phyloP scores from a whole-genome alignment of 1,140 invertebrate species.

The Gerris buenoi region DNA sequence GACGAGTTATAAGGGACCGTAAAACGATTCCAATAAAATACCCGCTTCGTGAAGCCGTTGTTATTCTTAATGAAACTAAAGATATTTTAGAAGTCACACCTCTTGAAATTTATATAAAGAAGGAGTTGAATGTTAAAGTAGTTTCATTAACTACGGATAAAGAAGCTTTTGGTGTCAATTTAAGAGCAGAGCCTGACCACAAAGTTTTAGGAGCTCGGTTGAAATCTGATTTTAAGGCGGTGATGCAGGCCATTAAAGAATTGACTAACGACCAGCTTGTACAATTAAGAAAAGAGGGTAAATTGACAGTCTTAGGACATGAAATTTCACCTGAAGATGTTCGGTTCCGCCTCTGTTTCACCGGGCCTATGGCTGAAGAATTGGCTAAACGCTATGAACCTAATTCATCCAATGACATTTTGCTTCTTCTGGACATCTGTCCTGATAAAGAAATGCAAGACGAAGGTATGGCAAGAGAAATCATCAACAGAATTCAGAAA shows the following conservation, averaged over 20 bases:
- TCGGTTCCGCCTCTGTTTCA: constrained; percentile 60
- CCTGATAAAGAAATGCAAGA: constrained; percentile 78
- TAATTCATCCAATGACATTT: constrained; percentile 70
- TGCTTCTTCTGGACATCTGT: constrained; percentile 60
- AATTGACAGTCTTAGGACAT: constrained; percentile 57
- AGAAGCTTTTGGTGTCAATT: constrained; percentile 77
- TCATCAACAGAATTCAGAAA: constrained; percentile 94
- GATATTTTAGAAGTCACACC: constrained; percentile 67
- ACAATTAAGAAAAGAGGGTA: constrained; percentile 52
- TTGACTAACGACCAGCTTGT: constrained; percentile 69
- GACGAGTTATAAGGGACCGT: constrained; percentile 78
- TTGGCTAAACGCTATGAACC: constrained; percentile 65
- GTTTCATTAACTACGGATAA: constrained; percentile 86
- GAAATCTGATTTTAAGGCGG: constrained; percentile 77
- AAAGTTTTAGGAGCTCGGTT: constrained; percentile 70
- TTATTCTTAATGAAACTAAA: constrained; percentile 72
- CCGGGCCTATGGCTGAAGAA: constrained; percentile 37
- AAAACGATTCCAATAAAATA: constrained; percentile 81
- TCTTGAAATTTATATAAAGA: constrained; percentile 73
- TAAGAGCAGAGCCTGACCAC: constrained; percentile 85
- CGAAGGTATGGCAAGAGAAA: constrained; percentile 82
- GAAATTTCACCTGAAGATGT: constrained; percentile 57
- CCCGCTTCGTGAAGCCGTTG: constrained; percentile 86
- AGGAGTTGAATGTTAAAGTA: constrained; percentile 85
- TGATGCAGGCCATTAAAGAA: constrained; percentile 65